Conservation (phyloP, 2,888 invertebrate genomes). For the Pardosa pseudoannulata region DNA sequence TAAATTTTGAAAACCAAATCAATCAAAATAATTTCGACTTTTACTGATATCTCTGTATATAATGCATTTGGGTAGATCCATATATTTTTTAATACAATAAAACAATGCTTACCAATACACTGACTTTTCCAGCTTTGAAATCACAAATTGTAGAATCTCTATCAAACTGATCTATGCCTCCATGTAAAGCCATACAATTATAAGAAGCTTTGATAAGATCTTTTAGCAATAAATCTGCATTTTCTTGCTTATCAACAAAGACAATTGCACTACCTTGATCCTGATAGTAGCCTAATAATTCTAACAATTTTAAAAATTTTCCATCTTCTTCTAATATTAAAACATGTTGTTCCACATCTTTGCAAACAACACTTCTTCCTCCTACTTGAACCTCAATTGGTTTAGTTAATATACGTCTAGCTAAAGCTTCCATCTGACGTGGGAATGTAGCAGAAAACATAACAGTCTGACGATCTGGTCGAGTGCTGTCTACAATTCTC, state of each 20-base stretch:
- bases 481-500: conserved; percentile 97
- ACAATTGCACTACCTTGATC: conserved; percentile 92
- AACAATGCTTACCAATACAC: conserved; percentile 83
- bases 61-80: too few species aligned
- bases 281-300: conserved; percentile 96
- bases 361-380: conserved; percentile 96
- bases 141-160: conserved; percentile 97
- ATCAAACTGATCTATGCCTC: conserved; percentile 99
- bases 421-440: conserved; percentile 98
- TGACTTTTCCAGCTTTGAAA: conserved; percentile 96
- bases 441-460: conserved; percentile 99
- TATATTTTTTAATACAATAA: too few species aligned
- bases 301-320: conserved; percentile 97
- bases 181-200: conserved; percentile 97
- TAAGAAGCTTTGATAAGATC: conserved; percentile 98
- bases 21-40: too few species aligned
- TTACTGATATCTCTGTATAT: too few species aligned
- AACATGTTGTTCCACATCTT: conserved; percentile 97
- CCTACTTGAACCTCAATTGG: conserved; percentile 98
- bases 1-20: too few species aligned
- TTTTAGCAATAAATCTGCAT: conserved; percentile 93
- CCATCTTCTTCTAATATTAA: conserved; percentile 96
- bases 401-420: conserved; percentile 92
- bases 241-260: conserved; percentile 99
- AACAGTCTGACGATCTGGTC: conserved; percentile 98